These are phyloP conservation scores for Macrosteles quadrilineatus DNA, from an alignment of 1,140 invertebrate genomes.

Conservation along the genomic window DNA sequence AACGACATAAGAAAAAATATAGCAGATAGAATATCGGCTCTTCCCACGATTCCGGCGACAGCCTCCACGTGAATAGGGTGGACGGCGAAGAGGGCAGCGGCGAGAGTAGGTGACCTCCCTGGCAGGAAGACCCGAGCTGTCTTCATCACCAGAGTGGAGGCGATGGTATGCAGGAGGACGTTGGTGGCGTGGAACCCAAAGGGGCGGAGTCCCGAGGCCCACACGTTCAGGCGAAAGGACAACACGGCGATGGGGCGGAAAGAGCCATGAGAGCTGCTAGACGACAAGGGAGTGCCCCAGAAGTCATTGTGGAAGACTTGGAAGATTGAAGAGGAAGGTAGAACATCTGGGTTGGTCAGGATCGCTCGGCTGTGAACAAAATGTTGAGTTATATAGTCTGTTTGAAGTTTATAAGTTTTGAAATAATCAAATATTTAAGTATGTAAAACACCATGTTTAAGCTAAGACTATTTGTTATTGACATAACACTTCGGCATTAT, in stretches of 20 bases:
- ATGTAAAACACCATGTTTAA: not conserved
- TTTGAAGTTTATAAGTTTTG: not conserved
- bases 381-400: not conserved
- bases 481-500: not conserved
- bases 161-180: slow-evolving; percentile 76
- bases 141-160: slow-evolving; percentile 75
- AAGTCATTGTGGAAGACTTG: slow-evolving; percentile 78
- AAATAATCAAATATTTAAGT: not conserved
- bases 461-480: not conserved
- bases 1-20: slow-evolving; percentile 89
- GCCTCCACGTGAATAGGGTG: slow-evolving; percentile 97
- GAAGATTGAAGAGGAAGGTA: slow-evolving; percentile 63
- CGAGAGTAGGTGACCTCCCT: slow-evolving; percentile 61
- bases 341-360: slow-evolving; percentile 81
- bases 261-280: slow-evolving; percentile 90
- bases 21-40: slow-evolving; percentile 90
- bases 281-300: slow-evolving; percentile 86
- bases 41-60: slow-evolving; percentile 93
- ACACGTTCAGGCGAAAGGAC: slow-evolving; percentile 90
- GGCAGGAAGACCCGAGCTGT: slow-evolving; percentile 55
- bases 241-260: slow-evolving; percentile 93
- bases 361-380: slow-evolving; percentile 74
- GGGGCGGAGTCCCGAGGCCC: slow-evolving; percentile 73
- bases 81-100: slow-evolving; percentile 87
- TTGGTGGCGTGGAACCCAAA: slow-evolving; percentile 85